Evolutionary conservation across 1,140 invertebrate genomes (phyloP).

Genomic region (Helicoverpa armigera): DNA sequence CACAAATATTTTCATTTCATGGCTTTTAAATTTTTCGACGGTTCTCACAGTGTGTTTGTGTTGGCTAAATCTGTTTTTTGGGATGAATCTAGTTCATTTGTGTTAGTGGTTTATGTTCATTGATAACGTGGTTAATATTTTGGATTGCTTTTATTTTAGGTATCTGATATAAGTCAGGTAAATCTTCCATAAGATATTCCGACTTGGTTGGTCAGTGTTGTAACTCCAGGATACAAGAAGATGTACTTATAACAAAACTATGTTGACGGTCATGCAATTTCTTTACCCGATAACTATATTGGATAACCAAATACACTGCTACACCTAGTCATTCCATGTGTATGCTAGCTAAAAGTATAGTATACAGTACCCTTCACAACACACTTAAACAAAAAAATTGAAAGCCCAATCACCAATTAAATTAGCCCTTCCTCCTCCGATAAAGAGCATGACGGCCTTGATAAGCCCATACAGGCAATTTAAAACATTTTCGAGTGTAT

Average conservation of each 20-base stretch:
- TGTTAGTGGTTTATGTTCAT: neutral
- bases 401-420: slow-evolving; percentile 20
- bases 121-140: neutral
- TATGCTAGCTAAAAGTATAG: too few relatives aligned
- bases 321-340: too few relatives aligned
- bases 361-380: neutral
- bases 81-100: neutral
- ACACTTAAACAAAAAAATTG: neutral
- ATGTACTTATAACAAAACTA: too few relatives aligned
- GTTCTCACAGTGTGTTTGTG: neutral
- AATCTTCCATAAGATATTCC: too few relatives aligned
- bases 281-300: too few relatives aligned
- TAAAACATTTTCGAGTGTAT: slow-evolving; percentile 27
- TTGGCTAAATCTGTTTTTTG: neutral
- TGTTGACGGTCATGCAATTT: too few relatives aligned
- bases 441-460: neutral
- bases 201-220: too few relatives aligned
- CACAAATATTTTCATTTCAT: slow-evolving; percentile 40
- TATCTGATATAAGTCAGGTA: too few relatives aligned
- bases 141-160: neutral
- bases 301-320: too few relatives aligned
- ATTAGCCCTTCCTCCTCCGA: slow-evolving; percentile 5
- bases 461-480: slow-evolving; percentile 24
- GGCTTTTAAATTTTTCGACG: slow-evolving; percentile 23
- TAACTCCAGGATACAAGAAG: too few relatives aligned